Evolutionary conservation across 2,113 vertebrate species (phyloP).

Genomic region (Lathamus discolor): DNA sequence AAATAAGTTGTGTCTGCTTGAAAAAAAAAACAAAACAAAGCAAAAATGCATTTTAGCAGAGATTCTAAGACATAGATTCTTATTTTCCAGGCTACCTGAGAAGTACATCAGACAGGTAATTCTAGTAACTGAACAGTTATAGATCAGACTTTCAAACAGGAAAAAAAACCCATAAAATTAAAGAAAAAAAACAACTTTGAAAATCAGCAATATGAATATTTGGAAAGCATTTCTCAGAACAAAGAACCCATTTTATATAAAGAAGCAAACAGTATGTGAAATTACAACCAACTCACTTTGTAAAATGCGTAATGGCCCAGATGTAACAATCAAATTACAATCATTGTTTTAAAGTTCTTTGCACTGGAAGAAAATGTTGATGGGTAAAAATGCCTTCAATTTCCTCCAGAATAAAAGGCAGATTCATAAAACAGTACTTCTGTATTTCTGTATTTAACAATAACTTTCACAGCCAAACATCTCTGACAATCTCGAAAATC

Average conservation of each 20-base stretch:
- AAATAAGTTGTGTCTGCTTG: not conserved
- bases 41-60: not conserved
- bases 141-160: not conserved
- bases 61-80: not conserved
- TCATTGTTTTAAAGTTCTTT: not conserved
- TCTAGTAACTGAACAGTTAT: not conserved
- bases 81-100: not conserved
- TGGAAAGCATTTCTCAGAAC: not conserved
- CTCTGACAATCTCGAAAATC: constrained; percentile 1
- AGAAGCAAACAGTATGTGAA: not conserved
- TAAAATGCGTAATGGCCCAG: not conserved
- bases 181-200: not conserved
- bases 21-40: not conserved
- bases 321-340: not conserved
- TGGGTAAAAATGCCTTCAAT: not conserved
- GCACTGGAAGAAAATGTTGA: not conserved
- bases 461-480: not conserved
- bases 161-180: not conserved
- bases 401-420: not conserved
- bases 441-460: constrained; percentile 27
- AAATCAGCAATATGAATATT: not conserved
- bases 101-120: not conserved
- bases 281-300: not conserved
- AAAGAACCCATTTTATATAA: not conserved
- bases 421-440: not conserved